Percentiles rank a stretch among this genome's conserved stretches.
Evolutionary conservation across 1,140 invertebrate species (phyloP).

Genomic region (Rhopalosiphum maidis): DNA sequence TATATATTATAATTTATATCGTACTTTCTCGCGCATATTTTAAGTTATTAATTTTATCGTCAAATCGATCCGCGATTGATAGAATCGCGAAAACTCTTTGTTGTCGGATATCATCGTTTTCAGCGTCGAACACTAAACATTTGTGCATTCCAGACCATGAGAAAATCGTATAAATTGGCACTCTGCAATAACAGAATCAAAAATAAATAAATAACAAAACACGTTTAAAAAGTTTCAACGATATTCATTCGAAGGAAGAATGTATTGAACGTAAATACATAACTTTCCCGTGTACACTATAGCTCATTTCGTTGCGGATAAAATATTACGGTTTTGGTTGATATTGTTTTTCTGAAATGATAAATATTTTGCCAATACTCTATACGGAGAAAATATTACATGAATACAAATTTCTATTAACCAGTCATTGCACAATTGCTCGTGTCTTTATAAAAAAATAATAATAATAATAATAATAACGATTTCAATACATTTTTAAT

Average conservation of each 20-base stretch:
- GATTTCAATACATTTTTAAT: not conserved
- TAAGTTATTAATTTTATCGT: not conserved
- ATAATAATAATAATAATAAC: too few relatives aligned
- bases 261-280: not conserved
- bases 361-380: not conserved
- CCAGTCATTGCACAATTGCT: not conserved
- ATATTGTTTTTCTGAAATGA: not conserved
- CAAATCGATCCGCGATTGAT: not conserved
- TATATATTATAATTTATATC: too few relatives aligned
- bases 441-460: too few relatives aligned
- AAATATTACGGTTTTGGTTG: not conserved
- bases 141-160: not conserved
- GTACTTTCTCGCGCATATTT: not conserved
- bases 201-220: not conserved
- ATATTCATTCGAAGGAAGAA: not conserved
- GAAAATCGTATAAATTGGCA: not conserved
- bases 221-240: not conserved
- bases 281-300: not conserved
- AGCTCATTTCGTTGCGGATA: not conserved
- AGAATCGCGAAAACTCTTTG: not conserved
- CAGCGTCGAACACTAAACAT: not conserved
- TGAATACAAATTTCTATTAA: not conserved
- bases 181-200: not conserved
- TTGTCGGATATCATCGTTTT: not conserved
- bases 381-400: not conserved